Conservation (phyloP, 2,888 invertebrate genomes). For the Mythimna loreyi region DNA sequence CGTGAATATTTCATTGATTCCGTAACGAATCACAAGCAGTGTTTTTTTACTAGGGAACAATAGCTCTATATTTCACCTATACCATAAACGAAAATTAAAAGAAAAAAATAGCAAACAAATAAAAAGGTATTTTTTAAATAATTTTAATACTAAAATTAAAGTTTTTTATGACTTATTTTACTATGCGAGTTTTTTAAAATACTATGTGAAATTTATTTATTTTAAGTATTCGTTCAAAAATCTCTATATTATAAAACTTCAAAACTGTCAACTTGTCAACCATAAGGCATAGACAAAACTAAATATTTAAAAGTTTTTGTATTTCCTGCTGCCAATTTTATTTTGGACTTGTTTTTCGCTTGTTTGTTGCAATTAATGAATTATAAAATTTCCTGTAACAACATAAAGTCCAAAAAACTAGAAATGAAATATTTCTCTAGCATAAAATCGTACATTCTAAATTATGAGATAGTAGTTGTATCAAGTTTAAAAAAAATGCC, state of each 20-base stretch:
- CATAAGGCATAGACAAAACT: constrained; percentile 62
- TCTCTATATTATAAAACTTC: neutral
- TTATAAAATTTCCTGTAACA: constrained; percentile 72
- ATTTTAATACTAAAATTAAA: neutral
- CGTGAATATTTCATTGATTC: neutral
- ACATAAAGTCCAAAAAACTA: constrained; percentile 69
- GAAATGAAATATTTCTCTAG: constrained; percentile 82
- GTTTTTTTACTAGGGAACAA: neutral
- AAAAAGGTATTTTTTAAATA: no score
- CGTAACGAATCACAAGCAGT: constrained; percentile 19
- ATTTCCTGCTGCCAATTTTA: constrained; percentile 74
- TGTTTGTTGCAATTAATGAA: constrained; percentile 65
- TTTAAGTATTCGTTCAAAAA: constrained; percentile 2
- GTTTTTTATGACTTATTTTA: no score
- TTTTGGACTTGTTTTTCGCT: constrained; percentile 66
- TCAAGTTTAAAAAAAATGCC: constrained; percentile 82
- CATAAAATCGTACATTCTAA: constrained; percentile 70
- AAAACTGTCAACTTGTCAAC: constrained; percentile 31
- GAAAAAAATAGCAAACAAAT: constrained; percentile 14
- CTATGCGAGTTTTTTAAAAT: neutral
- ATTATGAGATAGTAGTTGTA: constrained; percentile 76
- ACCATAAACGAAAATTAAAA: constrained; percentile 31
- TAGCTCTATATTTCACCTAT: constrained; percentile 5
- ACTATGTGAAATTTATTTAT: neutral
- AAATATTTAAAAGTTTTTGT: constrained; percentile 63